phyloP scores from a whole-genome alignment of 2,797 vertebrate species.

The Naso thynnoides region DNA sequence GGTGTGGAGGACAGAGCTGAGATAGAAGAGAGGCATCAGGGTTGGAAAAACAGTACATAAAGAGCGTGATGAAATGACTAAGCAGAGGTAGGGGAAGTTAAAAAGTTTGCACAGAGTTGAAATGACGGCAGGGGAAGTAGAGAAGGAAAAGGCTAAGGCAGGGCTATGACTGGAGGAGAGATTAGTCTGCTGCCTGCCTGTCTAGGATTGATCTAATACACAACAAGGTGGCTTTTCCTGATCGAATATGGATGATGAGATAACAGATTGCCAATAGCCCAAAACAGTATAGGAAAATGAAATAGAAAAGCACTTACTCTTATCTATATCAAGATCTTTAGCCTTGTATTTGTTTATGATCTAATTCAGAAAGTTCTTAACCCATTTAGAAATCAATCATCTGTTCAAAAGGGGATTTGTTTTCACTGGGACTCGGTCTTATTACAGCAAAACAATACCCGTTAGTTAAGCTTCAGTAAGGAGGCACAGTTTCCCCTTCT shows the following conservation, averaged over 20 bases:
- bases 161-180: constrained; percentile 27
- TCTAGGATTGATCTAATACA: constrained; percentile 60
- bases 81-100: constrained; percentile 23
- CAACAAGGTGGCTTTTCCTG: constrained; percentile 55
- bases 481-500: constrained; percentile 46
- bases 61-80: constrained; percentile 8
- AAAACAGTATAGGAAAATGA: constrained; percentile 27
- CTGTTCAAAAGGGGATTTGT: constrained; percentile 57
- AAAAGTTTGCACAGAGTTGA: constrained; percentile 24
- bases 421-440: constrained; percentile 42
- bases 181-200: constrained; percentile 52
- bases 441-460: constrained; percentile 56
- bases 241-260: constrained; percentile 54
- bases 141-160: constrained; percentile 9
- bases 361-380: constrained; percentile 61
- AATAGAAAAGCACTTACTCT: constrained; percentile 35
- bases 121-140: background rate
- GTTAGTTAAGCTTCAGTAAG: constrained; percentile 47
- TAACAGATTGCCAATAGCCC: constrained; percentile 42
- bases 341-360: constrained; percentile 55
- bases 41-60: constrained; percentile 18
- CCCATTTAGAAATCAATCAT: constrained; percentile 66
- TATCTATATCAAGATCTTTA: constrained; percentile 28
- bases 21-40: constrained; percentile 1
- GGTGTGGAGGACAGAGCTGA: constrained; percentile 6